phyloP scores from a whole-genome alignment of 2,113 vertebrate genomes.

The Strix uralensis region DNA sequence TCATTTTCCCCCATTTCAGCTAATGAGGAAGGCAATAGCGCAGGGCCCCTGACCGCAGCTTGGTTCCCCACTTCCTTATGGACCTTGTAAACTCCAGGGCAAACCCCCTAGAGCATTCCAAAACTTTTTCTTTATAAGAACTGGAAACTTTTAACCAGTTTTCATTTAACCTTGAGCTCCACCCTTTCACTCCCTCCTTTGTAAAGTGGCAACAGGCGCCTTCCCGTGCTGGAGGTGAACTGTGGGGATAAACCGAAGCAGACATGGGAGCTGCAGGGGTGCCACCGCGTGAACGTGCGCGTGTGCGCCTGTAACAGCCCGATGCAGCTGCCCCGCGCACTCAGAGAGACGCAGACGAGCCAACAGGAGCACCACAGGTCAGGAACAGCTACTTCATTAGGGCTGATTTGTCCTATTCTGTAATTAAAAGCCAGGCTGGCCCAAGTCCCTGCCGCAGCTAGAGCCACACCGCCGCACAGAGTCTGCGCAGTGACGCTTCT shows the following conservation, averaged over 20 bases:
- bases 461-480: background rate
- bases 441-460: background rate
- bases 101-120: background rate
- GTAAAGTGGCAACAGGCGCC: background rate
- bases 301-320: no score
- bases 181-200: background rate
- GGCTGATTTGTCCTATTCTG: background rate
- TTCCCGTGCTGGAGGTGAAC: background rate
- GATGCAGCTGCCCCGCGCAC: background rate
- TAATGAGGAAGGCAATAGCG: background rate
- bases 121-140: background rate
- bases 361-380: background rate
- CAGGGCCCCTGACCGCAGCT: fast-evolving
- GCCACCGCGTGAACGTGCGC: fast-evolving
- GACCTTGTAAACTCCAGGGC: background rate
- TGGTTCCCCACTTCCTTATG: background rate
- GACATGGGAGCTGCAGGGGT: background rate
- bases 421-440: background rate
- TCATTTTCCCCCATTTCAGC: background rate
- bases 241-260: background rate
- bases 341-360: background rate
- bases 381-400: background rate
- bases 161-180: background rate
- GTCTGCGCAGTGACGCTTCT: background rate
- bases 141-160: background rate